A percentile compares a stretch with the other conserved stretches of the same genome.
phyloP scores from a whole-genome alignment of 2,888 invertebrate species.

The Epinotia demarniana region DNA sequence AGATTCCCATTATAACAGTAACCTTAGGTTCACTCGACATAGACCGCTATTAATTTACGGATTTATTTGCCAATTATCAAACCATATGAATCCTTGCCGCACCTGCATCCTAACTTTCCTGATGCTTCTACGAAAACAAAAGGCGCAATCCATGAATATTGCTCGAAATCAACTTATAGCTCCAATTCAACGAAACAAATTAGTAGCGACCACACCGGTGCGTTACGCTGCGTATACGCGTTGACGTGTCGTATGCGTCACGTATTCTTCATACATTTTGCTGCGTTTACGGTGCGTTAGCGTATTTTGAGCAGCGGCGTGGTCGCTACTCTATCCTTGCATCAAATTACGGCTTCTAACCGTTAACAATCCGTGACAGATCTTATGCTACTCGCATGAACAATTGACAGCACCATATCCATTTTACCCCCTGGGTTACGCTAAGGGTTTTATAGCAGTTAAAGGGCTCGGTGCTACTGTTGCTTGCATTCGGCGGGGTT shows the following conservation, averaged over 20 bases:
- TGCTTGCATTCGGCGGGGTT: constrained; percentile 89
- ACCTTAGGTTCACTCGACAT: not conserved
- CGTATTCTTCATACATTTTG: too few species aligned
- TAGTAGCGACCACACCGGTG: too few species aligned
- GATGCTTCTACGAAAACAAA: not conserved
- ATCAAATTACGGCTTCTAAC: constrained; percentile 3
- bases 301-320: too few species aligned
- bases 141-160: not conserved
- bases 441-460: constrained; percentile 3
- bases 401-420: constrained; percentile 43
- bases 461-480: constrained; percentile 80
- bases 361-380: not conserved
- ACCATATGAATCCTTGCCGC: not conserved
- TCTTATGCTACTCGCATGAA: constrained; percentile 19
- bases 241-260: too few species aligned
- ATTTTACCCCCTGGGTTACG: not conserved
- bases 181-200: constrained; percentile 1
- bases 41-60: too few species aligned
- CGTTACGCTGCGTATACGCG: too few species aligned
- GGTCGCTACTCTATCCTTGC: too few species aligned
- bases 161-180: not conserved
- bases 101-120: not conserved
- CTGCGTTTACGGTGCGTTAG: too few species aligned
- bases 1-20: not conserved
- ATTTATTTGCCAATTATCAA: not conserved